Evolutionary conservation across 1,140 invertebrate genomes (phyloP).

Genomic region (Meloidogyne exigua): DNA sequence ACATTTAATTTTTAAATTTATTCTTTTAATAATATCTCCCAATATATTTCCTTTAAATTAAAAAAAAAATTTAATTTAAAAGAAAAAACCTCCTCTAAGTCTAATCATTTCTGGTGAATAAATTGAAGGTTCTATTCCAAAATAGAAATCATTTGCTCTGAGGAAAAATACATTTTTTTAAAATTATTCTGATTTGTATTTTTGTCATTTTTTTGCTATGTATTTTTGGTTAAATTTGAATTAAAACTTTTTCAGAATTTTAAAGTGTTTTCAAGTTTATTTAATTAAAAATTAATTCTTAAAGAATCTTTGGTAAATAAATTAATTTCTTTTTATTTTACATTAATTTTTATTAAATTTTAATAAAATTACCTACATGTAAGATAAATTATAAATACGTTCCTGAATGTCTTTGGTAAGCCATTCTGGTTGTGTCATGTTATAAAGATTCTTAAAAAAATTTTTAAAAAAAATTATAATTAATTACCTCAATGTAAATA

Average conservation of each 20-base stretch:
- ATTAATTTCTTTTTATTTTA: neutral
- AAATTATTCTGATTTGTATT: no score
- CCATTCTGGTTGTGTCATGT: conserved; percentile 53
- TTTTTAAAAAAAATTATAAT: neutral
- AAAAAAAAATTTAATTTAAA: conserved; percentile 17
- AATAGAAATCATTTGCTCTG: conserved; percentile 41
- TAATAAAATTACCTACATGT: conserved; percentile 3
- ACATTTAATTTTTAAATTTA: conserved; percentile 41
- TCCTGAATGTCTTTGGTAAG: conserved; percentile 37
- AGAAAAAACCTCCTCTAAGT: conserved; percentile 43
- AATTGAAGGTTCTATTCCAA: conserved; percentile 48
- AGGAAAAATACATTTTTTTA: neutral
- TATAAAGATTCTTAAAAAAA: conserved; percentile 42
- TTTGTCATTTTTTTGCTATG: neutral
- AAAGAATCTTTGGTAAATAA: no score
- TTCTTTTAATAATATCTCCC: conserved; percentile 42
- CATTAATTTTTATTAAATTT: no score
- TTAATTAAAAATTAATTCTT: no score
- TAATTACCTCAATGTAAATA: conserved; percentile 49
- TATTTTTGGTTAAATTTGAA: neutral
- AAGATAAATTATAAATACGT: conserved; percentile 44
- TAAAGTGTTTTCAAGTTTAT: no score
- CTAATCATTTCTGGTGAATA: conserved; percentile 55
- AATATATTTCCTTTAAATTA: conserved; percentile 45
- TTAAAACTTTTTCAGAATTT: neutral